phyloP scores from a whole-genome alignment of 2,113 vertebrate species.

The Laterallus jamaicensis region DNA sequence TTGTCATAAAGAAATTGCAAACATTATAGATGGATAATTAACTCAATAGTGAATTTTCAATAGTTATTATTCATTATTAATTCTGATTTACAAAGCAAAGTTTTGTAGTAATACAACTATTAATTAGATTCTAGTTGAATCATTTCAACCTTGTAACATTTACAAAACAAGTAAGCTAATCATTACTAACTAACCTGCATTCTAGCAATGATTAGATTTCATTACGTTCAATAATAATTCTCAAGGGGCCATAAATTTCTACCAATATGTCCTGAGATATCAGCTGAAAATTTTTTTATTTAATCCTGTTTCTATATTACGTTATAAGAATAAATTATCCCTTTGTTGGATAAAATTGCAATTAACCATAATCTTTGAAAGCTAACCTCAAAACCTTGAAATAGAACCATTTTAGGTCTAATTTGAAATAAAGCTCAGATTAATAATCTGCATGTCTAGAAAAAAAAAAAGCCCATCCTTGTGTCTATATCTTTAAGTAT shows the following conservation, averaged over 20 bases:
- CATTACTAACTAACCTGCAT: conserved; percentile 32
- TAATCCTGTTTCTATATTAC: conserved; percentile 22
- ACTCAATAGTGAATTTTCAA: neutral
- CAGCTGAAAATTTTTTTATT: neutral
- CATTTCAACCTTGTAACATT: conserved; percentile 51
- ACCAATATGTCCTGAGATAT: conserved; percentile 52
- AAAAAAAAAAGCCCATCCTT: neutral
- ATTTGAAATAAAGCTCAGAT: conserved; percentile 36
- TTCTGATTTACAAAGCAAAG: conserved; percentile 57
- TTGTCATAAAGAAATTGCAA: conserved; percentile 34
- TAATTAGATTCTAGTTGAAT: conserved; percentile 68
- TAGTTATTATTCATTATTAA: conserved; percentile 50
- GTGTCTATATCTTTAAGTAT: neutral
- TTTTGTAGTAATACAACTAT: conserved; percentile 39
- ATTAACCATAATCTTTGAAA: conserved; percentile 48
- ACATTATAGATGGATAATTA: conserved; percentile 24
- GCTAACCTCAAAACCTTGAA: conserved; percentile 54
- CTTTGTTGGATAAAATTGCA: conserved; percentile 29
- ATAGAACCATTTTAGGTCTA: conserved; percentile 50
- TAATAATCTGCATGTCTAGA: conserved; percentile 46
- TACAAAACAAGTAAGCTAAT: conserved; percentile 63
- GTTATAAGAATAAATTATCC: conserved; percentile 47
- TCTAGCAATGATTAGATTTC: conserved; percentile 42
- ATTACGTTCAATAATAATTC: conserved; percentile 30
- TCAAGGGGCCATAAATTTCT: conserved; percentile 2